A percentile compares a stretch with the other conserved stretches of the same genome.
These are phyloP conservation scores for Haliclona indistincta DNA, from an alignment of 37 sponge, comb jelly and placozoan genomes.

Conservation along the genomic window DNA sequence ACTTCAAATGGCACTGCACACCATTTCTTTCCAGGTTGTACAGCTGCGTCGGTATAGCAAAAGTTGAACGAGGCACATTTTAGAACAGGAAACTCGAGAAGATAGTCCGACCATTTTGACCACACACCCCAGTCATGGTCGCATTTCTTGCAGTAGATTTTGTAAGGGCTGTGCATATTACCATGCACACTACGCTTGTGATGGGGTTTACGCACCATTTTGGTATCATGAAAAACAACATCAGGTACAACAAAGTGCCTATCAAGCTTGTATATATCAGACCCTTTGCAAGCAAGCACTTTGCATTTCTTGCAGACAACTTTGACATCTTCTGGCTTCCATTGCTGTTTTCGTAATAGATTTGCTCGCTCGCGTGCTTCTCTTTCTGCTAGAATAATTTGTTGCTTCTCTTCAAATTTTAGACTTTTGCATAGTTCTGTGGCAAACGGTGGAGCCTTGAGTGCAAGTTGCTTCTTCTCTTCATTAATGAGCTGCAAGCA, in stretches of 20 bases:
- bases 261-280: slow-evolving; percentile 35
- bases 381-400: not conserved
- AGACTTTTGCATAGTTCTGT: not conserved
- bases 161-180: slow-evolving; percentile 24
- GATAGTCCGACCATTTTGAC: slow-evolving; percentile 34
- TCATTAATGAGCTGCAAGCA: not conserved
- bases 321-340: slow-evolving; percentile 19
- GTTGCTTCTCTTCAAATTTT: not conserved
- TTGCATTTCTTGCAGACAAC: slow-evolving; percentile 54
- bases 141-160: slow-evolving; percentile 50
- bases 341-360: not conserved
- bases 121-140: slow-evolving; percentile 55
- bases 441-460: not conserved
- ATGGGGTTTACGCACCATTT: not conserved
- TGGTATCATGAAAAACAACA: not conserved
- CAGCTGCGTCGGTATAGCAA: not conserved
- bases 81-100: slow-evolving; percentile 35
- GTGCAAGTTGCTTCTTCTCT: not conserved
- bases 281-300: slow-evolving; percentile 41
- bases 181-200: not conserved
- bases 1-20: slow-evolving; percentile 49
- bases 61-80: slow-evolving; percentile 46
- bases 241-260: slow-evolving; percentile 37
- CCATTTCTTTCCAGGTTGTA: slow-evolving; percentile 40
- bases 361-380: not conserved